These are phyloP conservation scores for Ophraella communa DNA, from an alignment of 2,888 invertebrate genomes.

Conservation along the genomic window DNA sequence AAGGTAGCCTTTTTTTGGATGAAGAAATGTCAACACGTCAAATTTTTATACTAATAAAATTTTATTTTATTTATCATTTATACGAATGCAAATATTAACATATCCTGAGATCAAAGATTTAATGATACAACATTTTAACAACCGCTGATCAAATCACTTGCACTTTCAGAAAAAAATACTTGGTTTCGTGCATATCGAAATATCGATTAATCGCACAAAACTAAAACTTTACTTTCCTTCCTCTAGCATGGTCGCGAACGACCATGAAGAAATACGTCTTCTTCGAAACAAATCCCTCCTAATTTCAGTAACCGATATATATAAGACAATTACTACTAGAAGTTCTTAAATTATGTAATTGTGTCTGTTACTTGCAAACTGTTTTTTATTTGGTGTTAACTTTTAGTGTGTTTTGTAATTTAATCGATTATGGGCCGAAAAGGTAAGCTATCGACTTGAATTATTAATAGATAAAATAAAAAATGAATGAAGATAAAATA, in stretches of 20 bases:
- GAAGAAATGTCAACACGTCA: too few relatives aligned
- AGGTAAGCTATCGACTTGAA: background rate
- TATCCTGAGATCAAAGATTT: background rate
- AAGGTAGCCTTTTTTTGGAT: too few relatives aligned
- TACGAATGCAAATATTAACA: too few relatives aligned
- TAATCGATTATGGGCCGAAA: background rate
- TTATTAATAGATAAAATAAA: too few relatives aligned
- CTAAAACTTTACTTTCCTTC: background rate
- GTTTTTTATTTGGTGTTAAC: background rate
- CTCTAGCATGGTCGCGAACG: background rate
- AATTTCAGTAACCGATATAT: slow-evolving; percentile 27
- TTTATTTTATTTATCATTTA: too few relatives aligned
- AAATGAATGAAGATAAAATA: too few relatives aligned
- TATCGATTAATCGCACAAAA: slow-evolving; percentile 10
- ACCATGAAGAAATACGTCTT: background rate
- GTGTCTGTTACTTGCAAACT: background rate
- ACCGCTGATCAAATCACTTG: slow-evolving; percentile 30
- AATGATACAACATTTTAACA: background rate
- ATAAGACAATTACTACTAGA: slow-evolving; percentile 26
- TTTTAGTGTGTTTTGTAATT: background rate
- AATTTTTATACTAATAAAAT: too few relatives aligned
- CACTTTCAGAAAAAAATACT: slow-evolving; percentile 33
- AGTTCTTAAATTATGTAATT: slow-evolving; percentile 17
- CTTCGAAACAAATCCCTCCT: slow-evolving; percentile 29
- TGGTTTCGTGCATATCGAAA: slow-evolving; percentile 11